Evolutionary conservation across 2,113 vertebrate species (phyloP).

Genomic region (Platysteira castanea): DNA sequence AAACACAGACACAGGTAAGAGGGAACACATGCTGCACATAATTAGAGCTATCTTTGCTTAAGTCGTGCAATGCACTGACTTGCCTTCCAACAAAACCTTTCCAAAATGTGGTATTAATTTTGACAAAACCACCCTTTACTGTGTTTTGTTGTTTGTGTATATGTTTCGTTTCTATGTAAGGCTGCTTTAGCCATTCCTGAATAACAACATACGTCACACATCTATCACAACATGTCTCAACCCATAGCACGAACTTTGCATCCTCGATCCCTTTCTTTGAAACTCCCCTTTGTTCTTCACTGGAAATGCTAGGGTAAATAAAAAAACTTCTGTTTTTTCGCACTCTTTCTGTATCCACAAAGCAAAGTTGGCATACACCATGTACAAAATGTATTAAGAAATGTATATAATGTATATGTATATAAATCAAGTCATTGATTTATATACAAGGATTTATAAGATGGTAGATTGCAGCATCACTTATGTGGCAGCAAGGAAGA

Average conservation of each 20-base stretch:
- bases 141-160: no score
- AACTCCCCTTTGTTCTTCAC: neutral
- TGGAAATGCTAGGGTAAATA: neutral
- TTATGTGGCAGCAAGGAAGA: neutral
- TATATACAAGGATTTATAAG: neutral
- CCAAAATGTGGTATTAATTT: neutral
- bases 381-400: neutral
- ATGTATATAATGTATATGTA: no score
- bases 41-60: neutral
- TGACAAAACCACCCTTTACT: neutral
- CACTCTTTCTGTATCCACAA: neutral
- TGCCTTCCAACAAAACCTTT: neutral
- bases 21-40: neutral
- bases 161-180: neutral
- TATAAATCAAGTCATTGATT: neutral
- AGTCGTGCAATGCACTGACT: neutral
- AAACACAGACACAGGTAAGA: neutral
- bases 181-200: neutral
- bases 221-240: rapidly evolving
- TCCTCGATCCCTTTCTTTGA: neutral
- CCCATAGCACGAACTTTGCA: neutral
- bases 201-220: neutral
- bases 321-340: neutral
- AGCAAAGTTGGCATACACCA: neutral
- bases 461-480: neutral